Base-by-base conservation (phyloP, 2,888 invertebrate genomes). In the Bruchidius siliquastri region DNA sequence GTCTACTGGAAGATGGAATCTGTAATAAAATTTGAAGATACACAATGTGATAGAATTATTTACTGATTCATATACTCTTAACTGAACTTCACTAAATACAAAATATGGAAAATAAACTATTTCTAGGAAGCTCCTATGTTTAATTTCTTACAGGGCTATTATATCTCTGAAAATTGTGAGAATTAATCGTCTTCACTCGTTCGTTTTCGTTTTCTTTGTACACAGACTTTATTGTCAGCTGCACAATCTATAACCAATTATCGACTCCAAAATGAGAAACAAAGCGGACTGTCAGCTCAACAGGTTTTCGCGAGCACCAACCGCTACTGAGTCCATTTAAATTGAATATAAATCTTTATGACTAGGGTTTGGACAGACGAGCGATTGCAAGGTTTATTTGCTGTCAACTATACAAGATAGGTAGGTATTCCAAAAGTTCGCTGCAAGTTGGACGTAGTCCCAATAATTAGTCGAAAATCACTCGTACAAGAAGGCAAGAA, bases 291-390 rank as follows among this genome's bases (percentile, higher is more conserved):
- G 49, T 49, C 49, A 49, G 49, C 49, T 49, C 49, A 49, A 49
- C 49, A 49, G 49, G 49, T 49, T 18, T 49, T 49, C 49, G 49
- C 49, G 49, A 49, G 18, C 49, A 18, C 49, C 49, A 49, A 18
- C 49, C 49, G 49, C 49, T 49, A 49, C 49, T 49, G 49, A 3
- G 6, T 71, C 73, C 68, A 71, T 73, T 73, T 32, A 74, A 74
- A 74, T 74, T 72, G 71, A 72, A 74, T 72, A 71, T 71, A 74
- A 74, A 72, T 74, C 74, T 71, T 71, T 71, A 74, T 74, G 71
- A 71, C 69, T 70, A 74, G 69, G 72, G 71, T 69, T 71, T 49
- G 10, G 6, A 49, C 49, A 49, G 49, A 49, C 49, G 49, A 18
- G 49, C 49, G 49, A 49, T 13, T 49, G 1, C 18, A 8, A 49